Percentiles rank a stretch among this genome's conserved stretches.
phyloP scores from a whole-genome alignment of 2,888 invertebrate genomes.

The Drosophila rubida region DNA sequence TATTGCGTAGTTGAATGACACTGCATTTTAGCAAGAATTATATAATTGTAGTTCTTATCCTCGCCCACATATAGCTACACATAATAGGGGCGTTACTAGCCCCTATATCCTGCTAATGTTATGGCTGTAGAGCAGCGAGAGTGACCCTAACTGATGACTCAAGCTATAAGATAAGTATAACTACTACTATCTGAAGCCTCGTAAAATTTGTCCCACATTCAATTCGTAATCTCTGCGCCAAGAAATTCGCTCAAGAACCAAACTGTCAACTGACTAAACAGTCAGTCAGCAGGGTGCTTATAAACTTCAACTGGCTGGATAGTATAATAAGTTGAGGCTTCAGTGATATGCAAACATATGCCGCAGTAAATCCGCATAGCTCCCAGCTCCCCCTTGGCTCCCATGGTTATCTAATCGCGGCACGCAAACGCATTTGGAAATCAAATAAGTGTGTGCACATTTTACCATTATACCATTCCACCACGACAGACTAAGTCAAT shows the following conservation, averaged over 20 bases:
- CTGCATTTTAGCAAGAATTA: not conserved
- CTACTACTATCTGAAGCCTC: slow-evolving; percentile 20
- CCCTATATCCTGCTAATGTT: slow-evolving; percentile 16
- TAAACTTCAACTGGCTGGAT: not conserved
- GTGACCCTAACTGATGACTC: slow-evolving; percentile 19
- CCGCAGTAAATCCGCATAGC: slow-evolving; percentile 46
- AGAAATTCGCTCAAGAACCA: slow-evolving; percentile 13
- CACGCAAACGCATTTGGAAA: slow-evolving; percentile 59
- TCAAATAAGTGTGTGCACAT: slow-evolving; percentile 43
- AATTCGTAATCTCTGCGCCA: slow-evolving; percentile 18
- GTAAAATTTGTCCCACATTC: slow-evolving; percentile 48
- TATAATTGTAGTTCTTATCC: not conserved
- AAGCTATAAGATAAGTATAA: slow-evolving; percentile 16
- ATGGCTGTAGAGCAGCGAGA: slow-evolving; percentile 3
- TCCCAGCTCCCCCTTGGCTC: not conserved
- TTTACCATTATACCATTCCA: slow-evolving; percentile 21
- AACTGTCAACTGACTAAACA: slow-evolving; percentile 37
- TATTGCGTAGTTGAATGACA: not conserved
- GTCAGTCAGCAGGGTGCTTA: not conserved
- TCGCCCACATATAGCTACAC: not conserved
- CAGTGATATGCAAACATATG: slow-evolving; percentile 56
- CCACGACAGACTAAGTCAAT: slow-evolving; percentile 27
- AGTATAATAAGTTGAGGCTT: slow-evolving; percentile 4
- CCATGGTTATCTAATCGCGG: slow-evolving; percentile 58
- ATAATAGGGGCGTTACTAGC: slow-evolving; percentile 22